Evolutionary conservation across 2,797 vertebrate genomes (phyloP).

Genomic region (Acanthopagrus latus): DNA sequence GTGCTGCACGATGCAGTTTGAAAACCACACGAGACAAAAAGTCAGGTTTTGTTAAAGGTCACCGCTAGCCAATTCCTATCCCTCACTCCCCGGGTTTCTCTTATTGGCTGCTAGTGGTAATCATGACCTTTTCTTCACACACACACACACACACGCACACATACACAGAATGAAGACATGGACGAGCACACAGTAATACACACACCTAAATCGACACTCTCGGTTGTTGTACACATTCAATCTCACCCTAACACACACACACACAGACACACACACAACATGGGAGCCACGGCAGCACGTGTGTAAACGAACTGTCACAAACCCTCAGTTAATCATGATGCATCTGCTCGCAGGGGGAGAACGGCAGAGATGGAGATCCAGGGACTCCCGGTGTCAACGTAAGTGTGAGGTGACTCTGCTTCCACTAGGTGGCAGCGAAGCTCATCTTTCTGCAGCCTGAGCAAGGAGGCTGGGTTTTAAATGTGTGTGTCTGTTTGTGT

Average conservation of each 20-base stretch:
- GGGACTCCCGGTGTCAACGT: constrained; percentile 81
- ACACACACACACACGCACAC: constrained; percentile 28
- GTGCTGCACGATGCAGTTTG: constrained; percentile 48
- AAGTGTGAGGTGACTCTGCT: constrained; percentile 50
- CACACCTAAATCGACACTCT: constrained; percentile 6
- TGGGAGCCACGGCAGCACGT: not conserved
- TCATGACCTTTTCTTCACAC: constrained; percentile 80
- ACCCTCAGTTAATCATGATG: constrained; percentile 53
- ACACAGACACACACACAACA: constrained; percentile 6
- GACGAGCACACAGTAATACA: constrained; percentile 21
- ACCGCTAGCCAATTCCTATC: constrained; percentile 63
- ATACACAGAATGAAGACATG: constrained; percentile 37
- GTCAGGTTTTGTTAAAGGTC: constrained; percentile 81
- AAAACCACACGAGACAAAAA: constrained; percentile 57
- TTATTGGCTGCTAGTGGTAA: constrained; percentile 80
- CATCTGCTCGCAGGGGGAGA: constrained; percentile 81
- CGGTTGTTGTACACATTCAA: constrained; percentile 1
- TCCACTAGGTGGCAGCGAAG: constrained; percentile 71
- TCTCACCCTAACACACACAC: not conserved
- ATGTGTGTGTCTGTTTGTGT: constrained; percentile 1
- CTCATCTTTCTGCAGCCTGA: constrained; percentile 17
- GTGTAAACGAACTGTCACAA: constrained; percentile 50
- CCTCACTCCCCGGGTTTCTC: constrained; percentile 64
- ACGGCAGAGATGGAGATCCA: constrained; percentile 79
- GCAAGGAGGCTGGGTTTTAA: not conserved